Percentiles rank a stretch among this genome's conserved stretches.
These are phyloP conservation scores for Andrena cerasifolii DNA, from an alignment of 1,140 invertebrate genomes.

Conservation along the genomic window DNA sequence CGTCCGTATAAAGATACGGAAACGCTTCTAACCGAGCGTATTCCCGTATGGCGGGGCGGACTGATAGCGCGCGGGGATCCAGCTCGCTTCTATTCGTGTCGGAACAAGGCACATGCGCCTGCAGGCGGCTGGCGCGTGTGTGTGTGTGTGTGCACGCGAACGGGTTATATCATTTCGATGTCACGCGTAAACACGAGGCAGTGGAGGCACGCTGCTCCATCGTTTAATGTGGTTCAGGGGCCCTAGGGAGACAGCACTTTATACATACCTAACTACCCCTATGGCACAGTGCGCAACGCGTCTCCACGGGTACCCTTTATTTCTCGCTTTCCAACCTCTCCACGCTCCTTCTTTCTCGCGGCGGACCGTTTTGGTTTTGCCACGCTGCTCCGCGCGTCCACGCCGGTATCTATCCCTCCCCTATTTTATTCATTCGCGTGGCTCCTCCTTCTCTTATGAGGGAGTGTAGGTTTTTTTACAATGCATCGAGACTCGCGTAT, in stretches of 20 bases:
- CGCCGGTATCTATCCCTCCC: no score
- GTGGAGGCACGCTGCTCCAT: not conserved
- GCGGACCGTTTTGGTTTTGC: constrained; percentile 14
- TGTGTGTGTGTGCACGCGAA: not conserved
- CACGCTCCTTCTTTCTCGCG: not conserved
- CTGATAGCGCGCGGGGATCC: not conserved
- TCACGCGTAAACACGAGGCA: constrained; percentile 15
- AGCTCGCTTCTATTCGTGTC: not conserved
- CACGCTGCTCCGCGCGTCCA: not conserved
- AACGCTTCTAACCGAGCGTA: constrained; percentile 6
- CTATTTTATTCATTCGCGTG: no score
- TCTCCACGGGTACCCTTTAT: not conserved
- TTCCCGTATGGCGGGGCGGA: not conserved
- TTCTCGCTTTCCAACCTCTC: not conserved
- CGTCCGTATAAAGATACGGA: constrained; percentile 3
- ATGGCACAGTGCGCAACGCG: not conserved
- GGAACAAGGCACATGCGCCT: no score
- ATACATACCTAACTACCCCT: constrained; percentile 25
- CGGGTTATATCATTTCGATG: constrained; percentile 36
- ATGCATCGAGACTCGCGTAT: no score
- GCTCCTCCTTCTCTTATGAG: no score
- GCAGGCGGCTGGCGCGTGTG: not conserved
- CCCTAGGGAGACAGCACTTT: constrained; percentile 45
- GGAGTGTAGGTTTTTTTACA: no score
- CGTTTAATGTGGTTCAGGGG: constrained; percentile 44